phyloP scores from a whole-genome alignment of 2,113 vertebrate genomes.

The Hucho hucho region DNA sequence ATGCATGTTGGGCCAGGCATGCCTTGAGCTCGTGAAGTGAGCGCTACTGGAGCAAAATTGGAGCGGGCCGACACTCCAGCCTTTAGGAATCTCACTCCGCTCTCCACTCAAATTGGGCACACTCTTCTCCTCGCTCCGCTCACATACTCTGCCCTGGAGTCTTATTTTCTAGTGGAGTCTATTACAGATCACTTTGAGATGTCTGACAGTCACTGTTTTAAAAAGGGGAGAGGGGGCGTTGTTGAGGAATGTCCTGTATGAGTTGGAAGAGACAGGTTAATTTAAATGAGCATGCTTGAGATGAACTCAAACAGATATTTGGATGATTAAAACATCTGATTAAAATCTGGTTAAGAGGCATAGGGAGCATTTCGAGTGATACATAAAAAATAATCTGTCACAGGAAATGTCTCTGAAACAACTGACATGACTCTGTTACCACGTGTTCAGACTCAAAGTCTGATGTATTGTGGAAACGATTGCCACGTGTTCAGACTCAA shows the following conservation, averaged over 20 bases:
- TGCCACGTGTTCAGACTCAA: too few relatives aligned
- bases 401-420: slow-evolving; percentile 50
- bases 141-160: slow-evolving; percentile 40
- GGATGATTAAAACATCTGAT: too few relatives aligned
- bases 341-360: too few relatives aligned
- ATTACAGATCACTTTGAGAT: slow-evolving; percentile 19
- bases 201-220: background rate
- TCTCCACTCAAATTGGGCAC: too few relatives aligned
- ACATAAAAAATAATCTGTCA: slow-evolving; percentile 36
- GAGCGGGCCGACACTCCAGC: too few relatives aligned
- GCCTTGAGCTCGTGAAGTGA: too few relatives aligned
- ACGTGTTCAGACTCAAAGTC: slow-evolving; percentile 4
- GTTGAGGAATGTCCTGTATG: slow-evolving; percentile 32
- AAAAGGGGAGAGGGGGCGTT: slow-evolving; percentile 8
- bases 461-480: slow-evolving; percentile 27
- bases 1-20: too few relatives aligned
- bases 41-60: too few relatives aligned
- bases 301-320: slow-evolving; percentile 47
- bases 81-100: too few relatives aligned
- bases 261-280: slow-evolving; percentile 38
- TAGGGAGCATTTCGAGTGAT: slow-evolving; percentile 16
- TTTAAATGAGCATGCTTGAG: slow-evolving; percentile 47
- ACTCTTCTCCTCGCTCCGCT: too few relatives aligned
- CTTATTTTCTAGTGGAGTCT: slow-evolving; percentile 36
- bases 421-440: slow-evolving; percentile 26